Base-by-base conservation (phyloP, 64 coral and sea anemone species). In the Montipora foliosa region DNA sequence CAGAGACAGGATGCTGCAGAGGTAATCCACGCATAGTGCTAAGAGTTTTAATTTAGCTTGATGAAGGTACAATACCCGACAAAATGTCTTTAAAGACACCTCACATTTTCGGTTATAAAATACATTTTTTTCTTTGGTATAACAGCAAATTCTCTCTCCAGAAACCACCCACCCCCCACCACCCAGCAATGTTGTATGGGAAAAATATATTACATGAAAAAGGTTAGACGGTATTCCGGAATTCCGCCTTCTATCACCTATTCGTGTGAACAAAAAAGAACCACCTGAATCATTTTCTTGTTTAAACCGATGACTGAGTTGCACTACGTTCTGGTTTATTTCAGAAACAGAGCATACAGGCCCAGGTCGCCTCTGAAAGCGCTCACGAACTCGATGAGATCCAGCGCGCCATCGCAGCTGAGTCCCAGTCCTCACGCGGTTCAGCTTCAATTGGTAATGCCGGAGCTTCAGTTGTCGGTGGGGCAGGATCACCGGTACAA, bases 401-500 rank as follows among this genome's bases (percentile, higher is more conserved):
- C 76, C 96, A 98, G 49, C 92, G 94, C 49, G 96, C 96, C 49
- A 93, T 98, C 22, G 79, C 96, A 15, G 86, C 96, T 44, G 96
- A 98, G 79, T 98, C 96, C 79, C 96, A 98, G 79, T 95, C 96
- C 10, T 98, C 96, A 51, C 96, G 93, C n/a, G 96, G 96, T 52
- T 91, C 96, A 22, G 92, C 93, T 14, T 88, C 78, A 46, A 92
- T 98, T 62, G 92, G 89, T 12, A 84, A 92, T 71, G 88, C 76
- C 14, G 96, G 93, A 7, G 96, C 96, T 58, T 82, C 96, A 15
- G 96, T 98, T 60, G 90, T 98, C 8, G 82, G 82, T 49, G 82
- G 82, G 71, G 82, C 82, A 11, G 20, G 13, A 70, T 49, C 59
- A 47, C 20, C 62, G 8, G 62, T 70, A 72, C 19, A 67, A 44